A percentile compares a stretch with the other conserved stretches of the same genome.
Evolutionary conservation across 2,888 invertebrate genomes (phyloP).

Genomic region (Patella ulyssiponensis): DNA sequence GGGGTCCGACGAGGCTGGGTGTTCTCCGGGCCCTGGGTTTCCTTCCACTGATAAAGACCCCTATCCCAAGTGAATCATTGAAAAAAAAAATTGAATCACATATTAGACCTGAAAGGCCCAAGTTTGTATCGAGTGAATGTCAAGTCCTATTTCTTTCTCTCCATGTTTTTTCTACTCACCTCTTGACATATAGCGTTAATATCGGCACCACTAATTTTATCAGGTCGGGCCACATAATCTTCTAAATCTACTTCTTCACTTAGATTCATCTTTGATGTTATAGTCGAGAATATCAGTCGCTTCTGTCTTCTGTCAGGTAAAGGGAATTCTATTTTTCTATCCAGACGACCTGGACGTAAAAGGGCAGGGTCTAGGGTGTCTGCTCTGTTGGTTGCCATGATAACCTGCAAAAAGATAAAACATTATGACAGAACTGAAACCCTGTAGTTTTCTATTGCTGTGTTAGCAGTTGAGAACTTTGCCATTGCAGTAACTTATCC

Average conservation of each 20-base stretch:
- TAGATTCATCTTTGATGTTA: constrained; percentile 79
- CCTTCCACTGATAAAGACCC: no score
- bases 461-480: no score
- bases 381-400: constrained; percentile 97
- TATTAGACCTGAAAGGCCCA: no score
- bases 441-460: no score
- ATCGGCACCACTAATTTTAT: constrained; percentile 98
- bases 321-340: constrained; percentile 99
- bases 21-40: no score
- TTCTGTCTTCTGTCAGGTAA: constrained; percentile 92
- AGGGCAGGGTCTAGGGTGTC: constrained; percentile 99
- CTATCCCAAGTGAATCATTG: no score
- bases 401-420: constrained; percentile 75
- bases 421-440: no score
- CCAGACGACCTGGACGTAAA: constrained; percentile 93
- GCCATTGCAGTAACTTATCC: no score
- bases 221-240: constrained; percentile 98
- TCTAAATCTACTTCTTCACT: constrained; percentile 99
- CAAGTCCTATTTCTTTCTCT: no score
- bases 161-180: constrained; percentile 65
- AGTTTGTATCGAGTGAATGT: no score
- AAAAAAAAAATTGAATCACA: no score
- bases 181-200: constrained; percentile 99
- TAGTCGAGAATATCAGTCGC: constrained; percentile 97
- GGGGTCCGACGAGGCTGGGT: no score